Conservation (phyloP, 23 tunicate genomes). For the Trididemnum nubilum region DNA sequence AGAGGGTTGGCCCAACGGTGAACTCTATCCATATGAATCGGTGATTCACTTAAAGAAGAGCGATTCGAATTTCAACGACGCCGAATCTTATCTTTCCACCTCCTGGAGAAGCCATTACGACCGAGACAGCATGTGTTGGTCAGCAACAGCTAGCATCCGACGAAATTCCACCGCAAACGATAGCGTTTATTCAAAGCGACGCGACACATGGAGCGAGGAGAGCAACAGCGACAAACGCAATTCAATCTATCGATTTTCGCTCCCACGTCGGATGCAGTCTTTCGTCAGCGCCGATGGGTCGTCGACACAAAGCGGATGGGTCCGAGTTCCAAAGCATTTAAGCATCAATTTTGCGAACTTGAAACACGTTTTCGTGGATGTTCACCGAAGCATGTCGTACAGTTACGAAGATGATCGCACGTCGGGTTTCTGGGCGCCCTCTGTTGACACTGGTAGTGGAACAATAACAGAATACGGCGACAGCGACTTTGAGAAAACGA, state of each 20-base stretch:
- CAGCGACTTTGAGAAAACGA: slow-evolving; percentile 3
- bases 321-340: not conserved
- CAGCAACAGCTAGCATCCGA: not conserved
- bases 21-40: slow-evolving; percentile 15
- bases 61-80: not conserved
- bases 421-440: slow-evolving; percentile 10
- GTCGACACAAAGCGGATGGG: not conserved
- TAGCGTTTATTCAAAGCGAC: slow-evolving; percentile 3
- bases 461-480: no score
- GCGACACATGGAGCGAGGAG: slow-evolving; percentile 24
- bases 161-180: not conserved
- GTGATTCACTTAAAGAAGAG: not conserved
- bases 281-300: not conserved
- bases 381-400: slow-evolving; percentile 42
- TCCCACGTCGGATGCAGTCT: not conserved
- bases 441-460: not conserved
- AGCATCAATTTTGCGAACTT: slow-evolving; percentile 27
- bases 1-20: slow-evolving; percentile 2
- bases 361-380: slow-evolving; percentile 48
- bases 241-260: not conserved
- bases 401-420: slow-evolving; percentile 23
- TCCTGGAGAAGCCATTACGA: not conserved
- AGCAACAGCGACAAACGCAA: not conserved
- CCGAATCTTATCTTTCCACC: not conserved
- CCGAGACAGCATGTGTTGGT: not conserved